These are phyloP conservation scores for Aurelia aurita complex sp. Pacific DNA, from an alignment of 30 jellyfish, hydroid and myxozoan species.

Conservation along the genomic window DNA sequence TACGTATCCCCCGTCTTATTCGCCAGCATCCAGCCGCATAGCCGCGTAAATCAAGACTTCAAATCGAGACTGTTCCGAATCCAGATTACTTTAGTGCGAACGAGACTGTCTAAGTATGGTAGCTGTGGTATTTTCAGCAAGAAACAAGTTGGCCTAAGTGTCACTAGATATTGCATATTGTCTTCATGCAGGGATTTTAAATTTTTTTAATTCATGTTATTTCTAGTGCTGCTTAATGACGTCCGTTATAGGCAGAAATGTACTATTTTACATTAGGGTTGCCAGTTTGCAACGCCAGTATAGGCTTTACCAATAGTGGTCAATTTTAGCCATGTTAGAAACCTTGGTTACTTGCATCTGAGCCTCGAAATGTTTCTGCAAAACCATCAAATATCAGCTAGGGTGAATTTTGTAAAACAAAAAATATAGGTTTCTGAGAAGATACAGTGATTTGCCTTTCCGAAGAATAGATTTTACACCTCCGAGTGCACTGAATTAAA, in stretches of 20 bases:
- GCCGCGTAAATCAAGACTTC: slow-evolving; percentile 26
- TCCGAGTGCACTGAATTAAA: no score
- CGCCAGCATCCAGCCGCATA: background rate
- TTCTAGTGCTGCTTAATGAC: slow-evolving; percentile 51
- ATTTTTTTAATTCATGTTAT: slow-evolving; percentile 26
- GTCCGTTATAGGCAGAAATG: slow-evolving; percentile 15
- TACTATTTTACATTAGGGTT: slow-evolving; percentile 8
- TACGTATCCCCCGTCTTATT: background rate
- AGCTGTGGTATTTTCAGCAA: slow-evolving; percentile 4
- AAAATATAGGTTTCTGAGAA: no score
- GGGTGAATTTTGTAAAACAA: no score
- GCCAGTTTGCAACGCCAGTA: slow-evolving; percentile 8
- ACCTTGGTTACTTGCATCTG: no score
- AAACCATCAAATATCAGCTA: no score
- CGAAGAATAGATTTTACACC: no score
- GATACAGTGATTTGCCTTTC: no score
- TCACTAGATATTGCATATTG: slow-evolving; percentile 12
- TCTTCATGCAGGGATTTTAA: slow-evolving; percentile 42
- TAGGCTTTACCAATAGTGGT: background rate
- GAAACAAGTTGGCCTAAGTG: slow-evolving; percentile 23
- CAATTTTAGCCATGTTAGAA: no score
- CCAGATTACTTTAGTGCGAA: slow-evolving; percentile 1
- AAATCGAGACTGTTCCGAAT: slow-evolving; percentile 19
- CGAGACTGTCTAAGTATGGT: slow-evolving; percentile 41
- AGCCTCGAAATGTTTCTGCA: no score